A percentile compares a stretch with the other conserved stretches of the same genome.
Conservation (phyloP, 2,888 invertebrate genomes). For the Sphinx pinastri region DNA sequence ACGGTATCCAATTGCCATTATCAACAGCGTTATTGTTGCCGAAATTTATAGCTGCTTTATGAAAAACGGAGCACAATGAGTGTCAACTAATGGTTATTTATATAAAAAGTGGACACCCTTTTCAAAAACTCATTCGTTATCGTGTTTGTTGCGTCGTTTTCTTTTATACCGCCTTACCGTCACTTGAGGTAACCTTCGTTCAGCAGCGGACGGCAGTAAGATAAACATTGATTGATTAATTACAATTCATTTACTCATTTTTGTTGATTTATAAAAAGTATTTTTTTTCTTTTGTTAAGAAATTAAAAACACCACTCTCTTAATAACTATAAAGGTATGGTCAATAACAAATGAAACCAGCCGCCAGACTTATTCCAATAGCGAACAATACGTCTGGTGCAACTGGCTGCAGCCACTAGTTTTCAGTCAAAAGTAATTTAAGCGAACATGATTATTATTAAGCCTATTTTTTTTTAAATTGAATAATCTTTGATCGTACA, state of each 20-base stretch:
- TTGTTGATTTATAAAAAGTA: no score
- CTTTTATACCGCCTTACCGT: no score
- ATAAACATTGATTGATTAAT: no score
- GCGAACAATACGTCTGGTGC: not conserved
- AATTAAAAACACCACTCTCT: no score
- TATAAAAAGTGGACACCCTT: constrained; percentile 1
- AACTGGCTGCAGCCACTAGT: not conserved
- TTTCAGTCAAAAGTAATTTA: not conserved
- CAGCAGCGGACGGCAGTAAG: no score
- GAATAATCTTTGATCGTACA: not conserved
- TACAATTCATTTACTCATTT: no score
- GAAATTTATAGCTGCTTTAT: constrained; percentile 29
- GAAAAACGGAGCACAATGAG: constrained; percentile 30
- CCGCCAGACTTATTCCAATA: not conserved
- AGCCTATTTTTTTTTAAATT: not conserved
- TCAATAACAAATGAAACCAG: not conserved
- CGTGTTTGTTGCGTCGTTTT: not conserved
- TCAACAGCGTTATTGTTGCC: constrained; percentile 30
- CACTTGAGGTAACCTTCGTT: no score
- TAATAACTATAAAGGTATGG: no score
- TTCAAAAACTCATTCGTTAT: not conserved
- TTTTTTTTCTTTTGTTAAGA: no score
- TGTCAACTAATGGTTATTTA: constrained; percentile 19
- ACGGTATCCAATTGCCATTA: constrained; percentile 29
- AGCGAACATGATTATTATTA: not conserved